These are phyloP conservation scores for Ceratina calcarata DNA, from an alignment of 1,140 invertebrate genomes.

Conservation along the genomic window DNA sequence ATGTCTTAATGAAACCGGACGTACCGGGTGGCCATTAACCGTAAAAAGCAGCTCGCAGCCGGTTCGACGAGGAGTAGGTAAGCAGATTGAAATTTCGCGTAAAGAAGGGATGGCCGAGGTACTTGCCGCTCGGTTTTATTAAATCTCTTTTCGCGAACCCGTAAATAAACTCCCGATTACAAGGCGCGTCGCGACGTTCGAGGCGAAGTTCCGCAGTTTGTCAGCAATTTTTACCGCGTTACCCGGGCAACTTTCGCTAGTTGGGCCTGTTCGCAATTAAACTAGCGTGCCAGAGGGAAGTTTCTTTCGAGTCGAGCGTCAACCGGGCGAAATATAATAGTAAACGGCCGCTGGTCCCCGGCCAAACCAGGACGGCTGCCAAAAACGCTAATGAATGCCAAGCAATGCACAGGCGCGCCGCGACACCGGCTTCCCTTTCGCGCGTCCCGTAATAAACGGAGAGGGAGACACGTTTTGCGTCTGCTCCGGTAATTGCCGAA, in stretches of 20 bases:
- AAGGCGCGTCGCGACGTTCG: background rate
- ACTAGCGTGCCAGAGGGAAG: slow-evolving; percentile 15
- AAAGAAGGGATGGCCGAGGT: background rate
- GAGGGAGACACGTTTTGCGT: slow-evolving; percentile 27
- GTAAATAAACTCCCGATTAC: slow-evolving; percentile 29
- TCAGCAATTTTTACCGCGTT: slow-evolving; percentile 44
- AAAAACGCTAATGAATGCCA: slow-evolving; percentile 48
- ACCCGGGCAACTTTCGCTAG: slow-evolving; percentile 28
- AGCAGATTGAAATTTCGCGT: slow-evolving; percentile 30
- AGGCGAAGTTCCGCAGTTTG: slow-evolving; percentile 37
- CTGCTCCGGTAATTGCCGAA: background rate
- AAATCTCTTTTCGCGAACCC: slow-evolving; percentile 25
- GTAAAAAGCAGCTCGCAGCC: slow-evolving; percentile 1
- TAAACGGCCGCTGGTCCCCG: slow-evolving; percentile 38
- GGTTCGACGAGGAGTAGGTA: background rate
- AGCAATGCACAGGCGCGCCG: background rate
- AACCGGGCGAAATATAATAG: slow-evolving; percentile 25
- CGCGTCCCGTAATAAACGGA: slow-evolving; percentile 33
- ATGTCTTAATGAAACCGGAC: slow-evolving; percentile 15
- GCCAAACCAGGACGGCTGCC: slow-evolving; percentile 29
- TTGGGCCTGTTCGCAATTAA: slow-evolving; percentile 23
- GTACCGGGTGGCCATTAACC: slow-evolving; percentile 17
- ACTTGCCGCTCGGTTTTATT: slow-evolving; percentile 18
- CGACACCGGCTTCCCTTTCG: background rate
- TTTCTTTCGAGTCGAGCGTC: slow-evolving; percentile 3